Evolutionary conservation across 2,113 vertebrate species (phyloP).

Genomic region (Poeciliopsis prolifica): DNA sequence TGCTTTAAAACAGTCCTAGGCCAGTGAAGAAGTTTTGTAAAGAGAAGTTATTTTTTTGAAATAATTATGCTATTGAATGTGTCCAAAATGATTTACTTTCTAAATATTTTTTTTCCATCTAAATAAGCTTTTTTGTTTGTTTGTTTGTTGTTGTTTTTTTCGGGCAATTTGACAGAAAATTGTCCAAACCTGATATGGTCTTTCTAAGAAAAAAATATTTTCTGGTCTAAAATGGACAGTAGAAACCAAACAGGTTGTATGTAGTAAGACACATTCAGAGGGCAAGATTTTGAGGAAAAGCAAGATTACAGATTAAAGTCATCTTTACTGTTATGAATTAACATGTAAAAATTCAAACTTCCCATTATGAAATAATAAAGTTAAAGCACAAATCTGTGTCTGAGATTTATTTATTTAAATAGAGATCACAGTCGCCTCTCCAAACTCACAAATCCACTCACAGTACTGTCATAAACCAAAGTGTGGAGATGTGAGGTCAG

Average conservation of each 20-base stretch:
- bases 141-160: neutral
- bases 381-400: conserved; percentile 19
- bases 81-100: neutral
- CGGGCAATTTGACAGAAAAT: neutral
- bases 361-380: conserved; percentile 31
- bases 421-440: conserved; percentile 21
- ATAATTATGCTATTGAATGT: neutral
- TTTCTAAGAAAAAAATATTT: neutral
- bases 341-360: conserved; percentile 2
- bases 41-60: neutral
- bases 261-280: too few relatives aligned
- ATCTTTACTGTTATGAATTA: conserved; percentile 11
- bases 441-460: conserved; percentile 44
- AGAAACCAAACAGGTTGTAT: too few relatives aligned
- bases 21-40: neutral
- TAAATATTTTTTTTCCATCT: neutral
- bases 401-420: conserved; percentile 20
- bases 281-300: neutral
- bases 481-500: conserved; percentile 42
- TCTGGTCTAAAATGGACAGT: neutral
- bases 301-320: neutral
- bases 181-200: neutral
- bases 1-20: neutral
- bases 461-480: conserved; percentile 33
- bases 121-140: neutral